These are phyloP conservation scores for Hypotaenidia philippensis DNA, from an alignment of 2,797 vertebrate species.

Conservation along the genomic window DNA sequence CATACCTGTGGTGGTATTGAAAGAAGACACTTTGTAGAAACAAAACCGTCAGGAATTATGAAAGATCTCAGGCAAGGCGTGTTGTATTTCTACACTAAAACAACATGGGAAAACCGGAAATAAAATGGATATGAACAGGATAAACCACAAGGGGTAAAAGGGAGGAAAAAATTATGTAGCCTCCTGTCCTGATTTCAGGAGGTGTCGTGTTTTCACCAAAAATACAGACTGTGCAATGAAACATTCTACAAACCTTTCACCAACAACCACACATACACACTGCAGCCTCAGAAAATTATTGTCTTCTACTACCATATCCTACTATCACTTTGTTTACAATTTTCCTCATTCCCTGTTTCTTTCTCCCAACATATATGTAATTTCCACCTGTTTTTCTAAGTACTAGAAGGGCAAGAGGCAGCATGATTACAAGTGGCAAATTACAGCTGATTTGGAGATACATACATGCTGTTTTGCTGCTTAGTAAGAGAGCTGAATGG, in stretches of 20 bases:
- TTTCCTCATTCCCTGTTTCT: not conserved
- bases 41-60: not conserved
- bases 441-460: not conserved
- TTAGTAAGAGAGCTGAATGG: not conserved
- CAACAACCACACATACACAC: not conserved
- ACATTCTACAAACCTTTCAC: not conserved
- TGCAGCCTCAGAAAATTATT: not conserved
- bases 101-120: not conserved
- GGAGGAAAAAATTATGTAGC: not conserved
- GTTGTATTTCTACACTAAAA: not conserved
- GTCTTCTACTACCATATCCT: not conserved
- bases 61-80: not conserved
- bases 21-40: not conserved
- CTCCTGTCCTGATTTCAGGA: too few relatives aligned
- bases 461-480: not conserved
- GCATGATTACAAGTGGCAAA: too few relatives aligned
- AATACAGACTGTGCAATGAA: not conserved
- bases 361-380: not conserved
- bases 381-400: not conserved
- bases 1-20: rapidly evolving
- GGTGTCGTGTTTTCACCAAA: too few relatives aligned
- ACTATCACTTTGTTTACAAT: not conserved
- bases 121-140: not conserved
- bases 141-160: not conserved
- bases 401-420: not conserved